A percentile compares a stretch with the other conserved stretches of the same genome.
These are phyloP conservation scores for Sweltsa coloradensis DNA, from an alignment of 1,140 invertebrate genomes.

Conservation along the genomic window DNA sequence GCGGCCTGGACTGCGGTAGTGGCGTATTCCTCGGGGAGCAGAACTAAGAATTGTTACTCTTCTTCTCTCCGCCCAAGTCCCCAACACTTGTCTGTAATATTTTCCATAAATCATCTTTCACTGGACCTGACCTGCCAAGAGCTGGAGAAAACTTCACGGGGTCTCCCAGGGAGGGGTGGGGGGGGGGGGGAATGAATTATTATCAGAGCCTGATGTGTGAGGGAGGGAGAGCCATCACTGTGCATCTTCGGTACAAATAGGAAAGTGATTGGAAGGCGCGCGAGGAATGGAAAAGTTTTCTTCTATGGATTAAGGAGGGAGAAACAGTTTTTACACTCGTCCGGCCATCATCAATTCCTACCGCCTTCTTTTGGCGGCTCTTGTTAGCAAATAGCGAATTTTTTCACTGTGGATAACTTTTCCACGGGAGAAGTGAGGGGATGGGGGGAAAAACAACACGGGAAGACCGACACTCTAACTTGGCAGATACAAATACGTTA, in stretches of 20 bases:
- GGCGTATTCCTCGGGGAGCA: slow-evolving; percentile 10
- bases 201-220: slow-evolving; percentile 6
- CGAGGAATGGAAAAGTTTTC: not conserved
- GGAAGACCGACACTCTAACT: not conserved
- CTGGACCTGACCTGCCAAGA: slow-evolving; percentile 20
- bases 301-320: not conserved
- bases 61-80: not conserved
- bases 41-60: slow-evolving; percentile 18
- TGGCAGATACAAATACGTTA: slow-evolving; percentile 15
- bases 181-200: slow-evolving; percentile 11
- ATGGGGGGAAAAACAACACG: not conserved
- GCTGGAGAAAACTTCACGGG: not conserved
- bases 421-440: not conserved
- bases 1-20: not conserved
- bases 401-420: not conserved
- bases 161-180: too few relatives aligned
- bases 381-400: not conserved
- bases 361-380: too few relatives aligned
- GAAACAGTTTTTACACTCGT: too few relatives aligned
- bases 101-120: slow-evolving; percentile 26
- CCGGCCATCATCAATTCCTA: slow-evolving; percentile 9
- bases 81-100: slow-evolving; percentile 18
- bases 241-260: slow-evolving; percentile 6
- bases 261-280: slow-evolving; percentile 10
- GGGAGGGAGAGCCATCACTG: not conserved